Base-by-base conservation (phyloP, 2,113 vertebrate species). In the Rafetus swinhoei region DNA sequence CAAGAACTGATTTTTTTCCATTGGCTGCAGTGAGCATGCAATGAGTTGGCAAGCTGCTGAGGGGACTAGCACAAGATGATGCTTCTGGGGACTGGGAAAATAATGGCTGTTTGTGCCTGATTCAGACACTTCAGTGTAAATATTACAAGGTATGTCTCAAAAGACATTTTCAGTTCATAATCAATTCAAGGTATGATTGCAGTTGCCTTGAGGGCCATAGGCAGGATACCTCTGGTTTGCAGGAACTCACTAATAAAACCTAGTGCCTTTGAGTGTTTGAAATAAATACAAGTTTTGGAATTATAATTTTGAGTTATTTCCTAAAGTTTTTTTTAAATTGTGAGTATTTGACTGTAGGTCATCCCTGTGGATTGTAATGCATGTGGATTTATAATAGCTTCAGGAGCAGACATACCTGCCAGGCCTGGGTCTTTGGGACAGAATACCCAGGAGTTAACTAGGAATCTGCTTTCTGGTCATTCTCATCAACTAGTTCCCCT, bases 271-370 rank as follows among this genome's bases (percentile, higher is more conserved):
- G 65, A 85, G 57, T 9, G 24, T 27, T 62, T 62, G 24, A 60
- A 60, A 62, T 85, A 4, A 25, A 6, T 69, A 59, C 79, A 93
- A 9, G 6, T 87, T 89, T 81, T 88, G 83, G 84, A 85, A 9
- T 4, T 87, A 32, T 25, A 60, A 45, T 74, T 22, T 35, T 25
- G 10, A 83, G 1, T 79, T 93, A 79, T 76, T 81, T 92, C 8
- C 7, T 69, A 1, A 81, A 90, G 9, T 1, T 76, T 60, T 57
- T 57, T 57, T 22, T 55, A 52, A 56, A 1, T 77, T 85, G 19
- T 32, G 69, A 87, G 60, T 53, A 0, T 60, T 24, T 60, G 57
- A 25, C 24, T 56, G 4, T 7, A 29, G 3, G 85, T 4, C 2
- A 25, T 3, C 83, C 3, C 1, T 60, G 84, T 77, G 88, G 76